Percentiles rank a stretch among this genome's conserved stretches.
These are phyloP conservation scores for Yoshiicerus persimilis DNA, from an alignment of 1,140 invertebrate genomes.

Conservation along the genomic window DNA sequence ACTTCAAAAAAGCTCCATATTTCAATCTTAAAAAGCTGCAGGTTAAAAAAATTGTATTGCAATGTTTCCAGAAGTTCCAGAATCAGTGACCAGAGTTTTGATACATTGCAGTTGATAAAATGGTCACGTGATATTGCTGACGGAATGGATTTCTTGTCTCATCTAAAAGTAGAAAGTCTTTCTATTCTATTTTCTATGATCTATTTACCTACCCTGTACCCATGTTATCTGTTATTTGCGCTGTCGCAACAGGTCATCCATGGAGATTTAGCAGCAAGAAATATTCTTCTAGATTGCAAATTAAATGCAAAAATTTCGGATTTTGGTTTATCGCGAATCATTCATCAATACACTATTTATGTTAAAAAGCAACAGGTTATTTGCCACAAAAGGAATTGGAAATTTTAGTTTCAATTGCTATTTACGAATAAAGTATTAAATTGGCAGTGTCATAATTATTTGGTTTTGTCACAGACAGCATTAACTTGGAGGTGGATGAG, in stretches of 20 bases:
- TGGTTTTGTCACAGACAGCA: conserved; percentile 26
- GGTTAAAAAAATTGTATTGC: background rate
- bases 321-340: conserved; percentile 67
- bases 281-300: conserved; percentile 69
- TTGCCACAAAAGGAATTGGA: background rate
- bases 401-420: background rate
- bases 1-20: background rate
- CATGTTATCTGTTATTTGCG: background rate
- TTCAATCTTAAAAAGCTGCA: background rate
- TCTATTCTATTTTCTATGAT: background rate
- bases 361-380: background rate
- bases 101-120: background rate
- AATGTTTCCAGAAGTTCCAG: background rate
- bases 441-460: too few species aligned
- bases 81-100: background rate
- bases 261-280: conserved; percentile 70
- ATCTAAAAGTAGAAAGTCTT: background rate
- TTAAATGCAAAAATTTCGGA: conserved; percentile 74
- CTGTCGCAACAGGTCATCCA: background rate
- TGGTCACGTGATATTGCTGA: background rate
- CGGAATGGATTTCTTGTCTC: background rate
- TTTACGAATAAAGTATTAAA: background rate
- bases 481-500: conserved; percentile 1
- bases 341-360: conserved; percentile 1
- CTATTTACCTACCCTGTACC: background rate